Conservation (phyloP, 2,888 invertebrate genomes). For the Schizotus pectinicornis region DNA sequence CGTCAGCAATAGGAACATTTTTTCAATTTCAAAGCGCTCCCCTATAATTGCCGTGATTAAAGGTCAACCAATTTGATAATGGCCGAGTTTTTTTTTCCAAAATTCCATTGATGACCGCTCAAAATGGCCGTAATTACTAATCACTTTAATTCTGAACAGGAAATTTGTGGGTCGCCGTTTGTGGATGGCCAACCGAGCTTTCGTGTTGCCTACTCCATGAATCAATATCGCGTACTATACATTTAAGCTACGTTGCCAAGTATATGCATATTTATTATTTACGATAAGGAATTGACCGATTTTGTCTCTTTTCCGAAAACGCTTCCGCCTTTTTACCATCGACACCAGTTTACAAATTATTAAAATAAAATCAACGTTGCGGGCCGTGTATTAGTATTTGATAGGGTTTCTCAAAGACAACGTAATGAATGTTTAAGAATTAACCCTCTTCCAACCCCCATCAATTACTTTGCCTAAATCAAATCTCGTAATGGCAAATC, state of each 20-base stretch:
- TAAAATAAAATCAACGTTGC: too few relatives aligned
- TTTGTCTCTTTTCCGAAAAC: not conserved
- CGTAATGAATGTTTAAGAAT: not conserved
- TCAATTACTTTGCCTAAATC: not conserved
- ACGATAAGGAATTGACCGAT: not conserved
- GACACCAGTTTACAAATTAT: too few relatives aligned
- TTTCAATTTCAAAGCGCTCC: not conserved
- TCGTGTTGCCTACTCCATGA: constrained; percentile 25
- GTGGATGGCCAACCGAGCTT: constrained; percentile 22
- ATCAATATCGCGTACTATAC: constrained; percentile 19
- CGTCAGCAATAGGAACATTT: not conserved
- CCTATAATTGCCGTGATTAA: not conserved
- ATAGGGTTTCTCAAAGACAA: too few relatives aligned
- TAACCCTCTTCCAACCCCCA: not conserved
- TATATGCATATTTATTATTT: not conserved
- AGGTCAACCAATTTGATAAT: not conserved
- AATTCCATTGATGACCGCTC: constrained; percentile 2
- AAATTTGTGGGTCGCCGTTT: constrained; percentile 24
- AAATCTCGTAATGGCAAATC: too few relatives aligned
- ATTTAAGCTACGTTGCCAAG: constrained; percentile 15
- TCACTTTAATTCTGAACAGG: not conserved
- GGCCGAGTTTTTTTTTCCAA: not conserved
- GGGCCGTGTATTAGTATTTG: too few relatives aligned
- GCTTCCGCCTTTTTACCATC: not conserved
- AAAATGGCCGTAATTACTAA: not conserved